Percentiles rank a stretch among this genome's conserved stretches.
These are phyloP conservation scores for Glaucopsyche alexis DNA, from an alignment of 2,888 invertebrate species.

Conservation along the genomic window DNA sequence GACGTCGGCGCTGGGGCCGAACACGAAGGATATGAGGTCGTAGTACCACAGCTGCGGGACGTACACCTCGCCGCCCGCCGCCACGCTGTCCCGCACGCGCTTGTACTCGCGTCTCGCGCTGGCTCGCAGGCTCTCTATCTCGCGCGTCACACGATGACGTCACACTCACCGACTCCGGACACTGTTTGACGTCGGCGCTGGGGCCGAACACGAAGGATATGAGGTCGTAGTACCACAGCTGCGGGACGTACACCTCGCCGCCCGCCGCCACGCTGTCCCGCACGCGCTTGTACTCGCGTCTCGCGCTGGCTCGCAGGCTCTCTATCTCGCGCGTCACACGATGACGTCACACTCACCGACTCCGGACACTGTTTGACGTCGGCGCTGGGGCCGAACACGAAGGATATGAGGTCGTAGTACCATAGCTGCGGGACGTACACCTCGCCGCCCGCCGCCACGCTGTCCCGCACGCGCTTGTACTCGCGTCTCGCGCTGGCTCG, in stretches of 20 bases:
- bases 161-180: conserved; percentile 45
- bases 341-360: conserved; percentile 31
- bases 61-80: conserved; percentile 52
- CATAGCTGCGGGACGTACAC: conserved; percentile 59
- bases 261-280: conserved; percentile 52
- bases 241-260: conserved; percentile 56
- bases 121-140: conserved; percentile 69
- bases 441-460: conserved; percentile 51
- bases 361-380: conserved; percentile 39
- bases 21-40: conserved; percentile 52
- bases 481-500: conserved; percentile 41
- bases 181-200: conserved; percentile 43
- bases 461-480: conserved; percentile 56
- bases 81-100: conserved; percentile 55
- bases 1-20: conserved; percentile 46
- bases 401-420: conserved; percentile 58
- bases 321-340: too few species aligned
- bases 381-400: conserved; percentile 52
- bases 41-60: conserved; percentile 65
- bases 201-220: conserved; percentile 54
- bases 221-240: conserved; percentile 61
- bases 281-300: conserved; percentile 56
- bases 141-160: conserved; percentile 66
- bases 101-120: conserved; percentile 65
- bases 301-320: too few species aligned